Evolutionary conservation across 1,140 invertebrate genomes (phyloP), one percentile per base, ranked within the genome.

Genomic region (Epicauta chinensis): DNA sequence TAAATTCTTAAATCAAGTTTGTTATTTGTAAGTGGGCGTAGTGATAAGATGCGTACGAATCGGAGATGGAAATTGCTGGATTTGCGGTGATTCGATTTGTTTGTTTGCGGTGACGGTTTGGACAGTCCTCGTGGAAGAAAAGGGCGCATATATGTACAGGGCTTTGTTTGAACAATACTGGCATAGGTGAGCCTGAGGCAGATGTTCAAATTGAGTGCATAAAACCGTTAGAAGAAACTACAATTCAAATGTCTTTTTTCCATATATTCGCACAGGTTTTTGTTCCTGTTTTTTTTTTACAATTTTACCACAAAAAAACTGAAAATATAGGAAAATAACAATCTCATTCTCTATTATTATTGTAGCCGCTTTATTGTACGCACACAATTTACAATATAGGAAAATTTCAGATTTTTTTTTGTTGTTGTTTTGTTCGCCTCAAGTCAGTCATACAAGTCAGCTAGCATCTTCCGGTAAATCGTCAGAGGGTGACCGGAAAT

Each of bases 161-260:
- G 23, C 2, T 23, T 23, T 56, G 39, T 58, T 58, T 55, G 56
- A 58, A 58, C 56, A 58, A 58, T 58, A 55, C 56, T 13, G 37
- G 56, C 31, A 58, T 52, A 51, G 49, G 54, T 42, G 40, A 53
- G 40, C 37, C 11, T 37, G 12, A 41, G 58, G 49, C 58, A 60
- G 58, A 57, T 60, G 58, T 60, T 53, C 58, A 57, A 56, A 51
- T 39, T 32, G 40, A 47, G 41, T 55, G 15, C 44, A 41, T 42
- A 60, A 60, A 60, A 60, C 58, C 58, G 58, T 60, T 60, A 60
- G 43, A 40, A 59, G 31, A 16, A 35, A 35, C 45, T 47, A 23
- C 23, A 23, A 47, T 47, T 37, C 45, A 34, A 47, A 38, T 47
- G 35, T 36, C 36, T 46, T 47, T 37, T 38, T 38, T 47, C 16